Evolutionary conservation across 1,140 invertebrate genomes (phyloP), one percentile per base, ranked within the genome.

Genomic region (Littorina saxatilis): DNA sequence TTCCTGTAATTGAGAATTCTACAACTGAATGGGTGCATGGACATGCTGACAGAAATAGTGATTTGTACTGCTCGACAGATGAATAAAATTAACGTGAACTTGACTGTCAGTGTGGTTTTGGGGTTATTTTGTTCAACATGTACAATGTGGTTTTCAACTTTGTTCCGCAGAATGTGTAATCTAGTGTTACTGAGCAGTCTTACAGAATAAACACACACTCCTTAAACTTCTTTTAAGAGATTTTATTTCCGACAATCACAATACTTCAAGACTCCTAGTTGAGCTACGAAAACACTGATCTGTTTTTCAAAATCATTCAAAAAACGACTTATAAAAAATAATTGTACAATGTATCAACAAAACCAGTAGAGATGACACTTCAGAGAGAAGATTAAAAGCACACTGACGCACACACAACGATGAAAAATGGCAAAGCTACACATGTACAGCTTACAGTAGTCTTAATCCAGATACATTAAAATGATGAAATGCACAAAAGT

Each of bases 191-290:
- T n/a, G n/a, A n/a, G n/a, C n/a, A n/a, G n/a, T 27, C 23, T 1
- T 27, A 63, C 61, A 63, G 29, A 63, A 58, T 15, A 63, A n/a
- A 32, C n/a, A 5, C 7, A 63, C 27, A 9, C 27, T 29, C 15
- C 32, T 29, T n/a, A n/a, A n/a, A 13, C 17, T 4, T 32, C 32
- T 63, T 32, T 63, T 7, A 15, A 32, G 43, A 47, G 43, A 47
- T 63, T 63, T 63, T 63, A 63, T 63, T 63, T 63, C 61, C 61
- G 29, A 63, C 61, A 27, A 63, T 63, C 61, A 63, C 61, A 63
- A 63, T 63, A 63, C 61, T 63, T 63, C 29, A 63, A 63, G 61
- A 63, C 29, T 63, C 61, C 61, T 63, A 63, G 23, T 63, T 63
- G 61, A 63, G 61, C 61, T 63, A 63, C 61, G 32, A 63, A 63